phyloP scores from a whole-genome alignment of 2,113 vertebrate species.

The Antigone vipio region DNA sequence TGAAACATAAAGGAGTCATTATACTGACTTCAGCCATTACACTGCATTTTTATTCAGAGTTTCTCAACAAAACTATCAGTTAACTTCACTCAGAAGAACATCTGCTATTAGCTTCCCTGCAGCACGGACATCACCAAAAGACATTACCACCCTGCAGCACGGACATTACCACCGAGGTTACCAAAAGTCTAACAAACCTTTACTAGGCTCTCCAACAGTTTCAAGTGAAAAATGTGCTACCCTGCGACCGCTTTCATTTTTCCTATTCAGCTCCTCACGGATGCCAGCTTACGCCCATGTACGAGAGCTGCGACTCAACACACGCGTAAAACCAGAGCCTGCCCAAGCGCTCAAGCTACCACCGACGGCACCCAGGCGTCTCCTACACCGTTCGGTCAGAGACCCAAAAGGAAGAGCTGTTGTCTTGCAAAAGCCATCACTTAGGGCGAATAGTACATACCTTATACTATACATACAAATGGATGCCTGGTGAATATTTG shows the following conservation, averaged over 20 bases:
- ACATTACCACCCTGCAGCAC: neutral
- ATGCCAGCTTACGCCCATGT: neutral
- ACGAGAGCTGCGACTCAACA: neutral
- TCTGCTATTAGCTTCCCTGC: neutral
- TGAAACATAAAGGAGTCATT: conserved; percentile 50
- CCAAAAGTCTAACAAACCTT: neutral
- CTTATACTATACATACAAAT: neutral
- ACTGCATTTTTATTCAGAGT: neutral
- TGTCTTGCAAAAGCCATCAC: neutral
- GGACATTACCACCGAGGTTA: neutral
- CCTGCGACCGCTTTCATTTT: neutral
- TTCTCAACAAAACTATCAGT: neutral
- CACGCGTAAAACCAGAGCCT: neutral
- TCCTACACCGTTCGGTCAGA: accelerated
- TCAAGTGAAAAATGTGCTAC: neutral
- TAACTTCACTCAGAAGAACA: neutral
- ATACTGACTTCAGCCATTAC: neutral
- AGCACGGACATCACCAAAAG: neutral
- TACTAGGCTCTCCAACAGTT: neutral
- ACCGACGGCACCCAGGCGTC: neutral
- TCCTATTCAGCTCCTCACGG: neutral
- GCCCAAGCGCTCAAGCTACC: neutral
- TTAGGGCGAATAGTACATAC: neutral
- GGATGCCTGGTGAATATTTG: neutral
- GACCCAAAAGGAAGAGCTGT: neutral